Percentiles rank a stretch among this genome's conserved stretches.
Conservation (phyloP, 1,140 invertebrate genomes). For the Aphaenogaster rudis region DNA sequence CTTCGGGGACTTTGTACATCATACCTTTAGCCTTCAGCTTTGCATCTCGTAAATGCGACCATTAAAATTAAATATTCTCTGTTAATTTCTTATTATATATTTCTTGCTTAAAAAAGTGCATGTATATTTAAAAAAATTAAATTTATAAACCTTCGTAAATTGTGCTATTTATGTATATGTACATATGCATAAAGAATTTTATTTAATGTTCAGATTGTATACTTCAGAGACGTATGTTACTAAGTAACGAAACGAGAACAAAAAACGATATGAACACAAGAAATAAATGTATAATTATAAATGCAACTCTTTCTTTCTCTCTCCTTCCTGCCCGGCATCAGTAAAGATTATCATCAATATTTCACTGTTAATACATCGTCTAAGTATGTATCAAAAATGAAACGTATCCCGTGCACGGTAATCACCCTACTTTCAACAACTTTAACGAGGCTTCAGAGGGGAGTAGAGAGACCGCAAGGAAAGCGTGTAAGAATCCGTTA, state of each 20-base stretch:
- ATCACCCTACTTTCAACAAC: constrained; percentile 65
- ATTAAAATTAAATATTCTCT: constrained; percentile 26
- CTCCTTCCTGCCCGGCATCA: background rate
- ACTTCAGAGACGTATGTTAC: background rate
- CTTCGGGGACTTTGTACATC: constrained; percentile 18
- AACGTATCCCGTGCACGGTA: constrained; percentile 7
- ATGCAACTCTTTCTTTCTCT: background rate
- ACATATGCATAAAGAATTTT: background rate
- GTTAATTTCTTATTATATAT: background rate
- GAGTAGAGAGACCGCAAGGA: background rate
- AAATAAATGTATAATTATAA: background rate
- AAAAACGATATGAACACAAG: background rate
- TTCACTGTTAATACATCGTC: background rate
- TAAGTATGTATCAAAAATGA: background rate
- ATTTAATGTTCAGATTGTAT: background rate
- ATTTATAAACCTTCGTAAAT: background rate
- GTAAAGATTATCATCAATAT: background rate
- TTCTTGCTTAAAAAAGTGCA: background rate
- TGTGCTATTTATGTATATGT: background rate
- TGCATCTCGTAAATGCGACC: background rate
- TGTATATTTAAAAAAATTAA: background rate
- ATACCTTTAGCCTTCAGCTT: background rate
- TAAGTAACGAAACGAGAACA: background rate
- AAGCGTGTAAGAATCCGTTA: constrained; percentile 69
- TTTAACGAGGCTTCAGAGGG: constrained; percentile 23